Percentiles rank a stretch among this genome's conserved stretches.
phyloP scores from a whole-genome alignment of 2,113 vertebrate species.

The Taurulus bubalis region DNA sequence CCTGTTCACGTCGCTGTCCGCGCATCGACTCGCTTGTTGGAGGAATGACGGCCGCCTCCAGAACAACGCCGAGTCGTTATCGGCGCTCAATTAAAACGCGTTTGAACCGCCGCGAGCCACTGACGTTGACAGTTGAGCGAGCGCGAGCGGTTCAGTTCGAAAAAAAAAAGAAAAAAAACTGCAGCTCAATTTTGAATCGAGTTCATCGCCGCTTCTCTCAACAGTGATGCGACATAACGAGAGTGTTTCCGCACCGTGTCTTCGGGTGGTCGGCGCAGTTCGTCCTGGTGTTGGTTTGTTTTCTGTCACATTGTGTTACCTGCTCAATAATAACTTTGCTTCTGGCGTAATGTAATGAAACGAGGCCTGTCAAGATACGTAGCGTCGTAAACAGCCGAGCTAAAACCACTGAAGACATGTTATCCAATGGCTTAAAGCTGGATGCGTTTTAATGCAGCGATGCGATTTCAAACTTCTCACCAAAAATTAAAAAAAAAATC shows the following conservation, averaged over 20 bases:
- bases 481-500: not conserved
- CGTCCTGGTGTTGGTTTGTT: not conserved
- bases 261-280: not conserved
- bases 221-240: constrained; percentile 57
- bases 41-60: not conserved
- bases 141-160: constrained; percentile 1
- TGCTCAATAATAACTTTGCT: not conserved
- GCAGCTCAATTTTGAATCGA: constrained; percentile 41
- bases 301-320: not conserved
- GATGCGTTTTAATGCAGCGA: not conserved
- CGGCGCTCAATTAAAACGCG: not conserved
- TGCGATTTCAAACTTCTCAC: not conserved
- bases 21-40: not conserved
- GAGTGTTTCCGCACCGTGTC: not conserved
- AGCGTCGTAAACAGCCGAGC: not conserved
- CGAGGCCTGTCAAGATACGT: constrained; percentile 50
- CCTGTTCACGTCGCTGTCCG: constrained; percentile 44
- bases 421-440: constrained; percentile 1
- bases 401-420: constrained; percentile 1
- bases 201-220: constrained; percentile 41
- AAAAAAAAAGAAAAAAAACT: not conserved
- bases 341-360: not conserved
- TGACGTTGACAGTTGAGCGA: not conserved
- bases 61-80: not conserved
- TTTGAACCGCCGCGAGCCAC: not conserved